Percentiles rank a stretch among this genome's conserved stretches.
These are phyloP conservation scores for Thripadectes ignobilis DNA, from an alignment of 2,797 vertebrate genomes.

Conservation along the genomic window DNA sequence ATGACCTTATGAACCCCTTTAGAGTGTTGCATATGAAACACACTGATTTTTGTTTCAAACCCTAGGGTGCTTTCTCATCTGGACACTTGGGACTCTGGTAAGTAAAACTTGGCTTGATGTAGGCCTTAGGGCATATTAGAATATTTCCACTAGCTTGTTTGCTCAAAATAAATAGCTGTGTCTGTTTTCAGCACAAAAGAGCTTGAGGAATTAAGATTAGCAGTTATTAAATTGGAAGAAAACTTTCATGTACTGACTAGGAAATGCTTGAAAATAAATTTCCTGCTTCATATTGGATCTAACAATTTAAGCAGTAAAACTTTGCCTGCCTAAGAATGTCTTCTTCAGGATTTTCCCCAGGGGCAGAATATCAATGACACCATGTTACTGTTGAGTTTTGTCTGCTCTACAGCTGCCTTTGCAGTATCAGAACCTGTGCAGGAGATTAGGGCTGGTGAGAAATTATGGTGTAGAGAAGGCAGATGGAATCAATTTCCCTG, in stretches of 20 bases:
- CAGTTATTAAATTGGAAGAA: neutral
- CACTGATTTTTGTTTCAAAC: conserved; percentile 37
- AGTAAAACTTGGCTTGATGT: conserved; percentile 40
- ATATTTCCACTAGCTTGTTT: neutral
- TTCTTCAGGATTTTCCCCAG: neutral
- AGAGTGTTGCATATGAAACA: neutral
- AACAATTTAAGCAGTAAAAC: neutral
- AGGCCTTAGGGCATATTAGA: neutral
- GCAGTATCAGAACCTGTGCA: neutral
- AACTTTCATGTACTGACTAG: neutral
- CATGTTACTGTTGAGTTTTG: neutral
- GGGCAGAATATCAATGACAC: neutral
- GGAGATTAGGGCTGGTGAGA: neutral
- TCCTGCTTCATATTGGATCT: neutral
- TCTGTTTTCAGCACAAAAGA: neutral
- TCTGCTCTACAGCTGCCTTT: neutral
- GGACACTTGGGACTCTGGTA: conserved; percentile 86
- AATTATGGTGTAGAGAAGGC: neutral
- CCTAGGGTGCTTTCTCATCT: conserved; percentile 89
- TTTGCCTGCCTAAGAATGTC: neutral
- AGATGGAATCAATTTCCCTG: neutral
- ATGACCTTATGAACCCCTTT: neutral
- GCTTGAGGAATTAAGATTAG: neutral
- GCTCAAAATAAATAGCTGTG: neutral
- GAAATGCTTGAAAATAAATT: neutral